A percentile compares a stretch with the other conserved stretches of the same genome.
phyloP scores from a whole-genome alignment of 1,140 invertebrate genomes.

The Gryllus bimaculatus region DNA sequence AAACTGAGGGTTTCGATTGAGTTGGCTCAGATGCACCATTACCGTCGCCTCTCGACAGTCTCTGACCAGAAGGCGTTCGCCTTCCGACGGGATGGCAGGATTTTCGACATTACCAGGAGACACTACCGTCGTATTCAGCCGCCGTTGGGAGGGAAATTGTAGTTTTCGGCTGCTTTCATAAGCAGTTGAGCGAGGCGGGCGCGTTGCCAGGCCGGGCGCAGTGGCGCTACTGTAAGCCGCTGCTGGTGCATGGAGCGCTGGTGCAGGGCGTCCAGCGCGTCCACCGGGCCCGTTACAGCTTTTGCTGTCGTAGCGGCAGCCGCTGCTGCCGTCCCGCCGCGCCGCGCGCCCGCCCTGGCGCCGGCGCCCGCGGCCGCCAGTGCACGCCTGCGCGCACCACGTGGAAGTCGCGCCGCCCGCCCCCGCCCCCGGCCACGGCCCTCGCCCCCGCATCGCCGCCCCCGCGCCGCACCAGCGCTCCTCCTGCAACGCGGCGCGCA shows the following conservation, averaged over 20 bases:
- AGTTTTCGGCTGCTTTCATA: too few relatives aligned
- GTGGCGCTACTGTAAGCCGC: slow-evolving; percentile 38
- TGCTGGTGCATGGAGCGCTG: slow-evolving; percentile 45
- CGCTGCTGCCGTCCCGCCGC: slow-evolving; percentile 16
- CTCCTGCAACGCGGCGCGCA: neutral
- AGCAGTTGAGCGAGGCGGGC: too few relatives aligned
- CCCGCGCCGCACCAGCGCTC: neutral
- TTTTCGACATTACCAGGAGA: too few relatives aligned
- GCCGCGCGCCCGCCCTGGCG: neutral
- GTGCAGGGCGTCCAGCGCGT: slow-evolving; percentile 51
- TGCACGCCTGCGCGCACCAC: slow-evolving; percentile 16
- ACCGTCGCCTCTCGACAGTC: too few relatives aligned
- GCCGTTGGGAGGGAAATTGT: too few relatives aligned
- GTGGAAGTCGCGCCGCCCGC: neutral
- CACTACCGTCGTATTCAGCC: too few relatives aligned
- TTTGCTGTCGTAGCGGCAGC: slow-evolving; percentile 28
- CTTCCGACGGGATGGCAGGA: too few relatives aligned
- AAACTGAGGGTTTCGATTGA: too few relatives aligned
- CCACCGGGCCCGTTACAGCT: slow-evolving; percentile 50
- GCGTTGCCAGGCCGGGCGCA: too few relatives aligned
- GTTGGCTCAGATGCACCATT: too few relatives aligned
- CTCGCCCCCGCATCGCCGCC: neutral
- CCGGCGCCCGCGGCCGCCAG: neutral
- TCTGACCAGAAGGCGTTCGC: too few relatives aligned
- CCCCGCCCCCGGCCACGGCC: neutral